Percentiles rank a stretch among this genome's conserved stretches.
These are phyloP conservation scores for Oriolus oriolus DNA, from an alignment of 2,113 vertebrate genomes.

Conservation along the genomic window DNA sequence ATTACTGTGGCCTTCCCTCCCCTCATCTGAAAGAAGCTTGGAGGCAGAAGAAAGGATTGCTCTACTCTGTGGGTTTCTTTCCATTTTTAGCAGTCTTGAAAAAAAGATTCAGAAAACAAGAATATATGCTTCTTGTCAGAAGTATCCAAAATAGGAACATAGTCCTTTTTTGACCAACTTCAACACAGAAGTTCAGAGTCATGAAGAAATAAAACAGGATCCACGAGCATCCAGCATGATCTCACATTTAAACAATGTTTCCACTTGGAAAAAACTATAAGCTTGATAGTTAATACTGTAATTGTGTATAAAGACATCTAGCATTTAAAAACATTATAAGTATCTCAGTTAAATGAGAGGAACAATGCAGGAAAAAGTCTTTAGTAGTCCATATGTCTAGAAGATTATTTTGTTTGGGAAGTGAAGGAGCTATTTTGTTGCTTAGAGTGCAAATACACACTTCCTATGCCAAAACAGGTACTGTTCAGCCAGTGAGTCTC, in stretches of 20 bases:
- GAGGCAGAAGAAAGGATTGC: background rate
- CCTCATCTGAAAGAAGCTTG: background rate
- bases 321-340: background rate
- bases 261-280: background rate
- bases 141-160: background rate
- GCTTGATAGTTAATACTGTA: background rate
- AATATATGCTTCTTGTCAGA: background rate
- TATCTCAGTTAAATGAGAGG: background rate
- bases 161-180: background rate
- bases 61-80: background rate
- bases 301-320: background rate
- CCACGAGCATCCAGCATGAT: accelerated
- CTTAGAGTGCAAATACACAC: background rate
- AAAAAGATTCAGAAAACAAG: background rate
- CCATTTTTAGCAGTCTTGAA: background rate
- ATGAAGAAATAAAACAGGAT: background rate
- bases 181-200: background rate
- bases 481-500: background rate
- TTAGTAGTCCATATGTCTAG: background rate
- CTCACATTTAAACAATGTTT: background rate
- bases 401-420: background rate
- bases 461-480: background rate
- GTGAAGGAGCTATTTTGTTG: background rate
- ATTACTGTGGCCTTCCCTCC: background rate
- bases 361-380: background rate